Conservation (phyloP, 2,113 vertebrate genomes). For the Daboia siamensis region DNA sequence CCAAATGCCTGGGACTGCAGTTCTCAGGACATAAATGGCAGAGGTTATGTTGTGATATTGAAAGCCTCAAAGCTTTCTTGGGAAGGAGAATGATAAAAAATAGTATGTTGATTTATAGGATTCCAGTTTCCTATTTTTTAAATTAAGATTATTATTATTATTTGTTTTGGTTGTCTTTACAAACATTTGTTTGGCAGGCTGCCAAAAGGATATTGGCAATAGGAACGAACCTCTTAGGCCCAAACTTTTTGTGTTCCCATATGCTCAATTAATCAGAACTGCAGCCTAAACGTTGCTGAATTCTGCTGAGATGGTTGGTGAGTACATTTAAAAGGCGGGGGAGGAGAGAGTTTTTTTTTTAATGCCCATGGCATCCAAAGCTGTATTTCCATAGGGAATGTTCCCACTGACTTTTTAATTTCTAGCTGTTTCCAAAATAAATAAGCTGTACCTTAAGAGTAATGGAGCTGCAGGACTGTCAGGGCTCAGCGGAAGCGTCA, state of each 20-base stretch:
- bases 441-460: not conserved
- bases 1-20: not conserved
- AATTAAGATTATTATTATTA: not conserved
- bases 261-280: slow-evolving; percentile 41
- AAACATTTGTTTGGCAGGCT: slow-evolving; percentile 25
- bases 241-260: slow-evolving; percentile 43
- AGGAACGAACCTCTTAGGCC: slow-evolving; percentile 40
- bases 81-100: not conserved
- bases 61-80: not conserved
- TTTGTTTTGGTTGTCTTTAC: slow-evolving; percentile 47
- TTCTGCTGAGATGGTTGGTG: slow-evolving; percentile 19
- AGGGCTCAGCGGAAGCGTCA: no score
- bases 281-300: slow-evolving; percentile 32
- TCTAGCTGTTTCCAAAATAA: not conserved
- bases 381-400: slow-evolving; percentile 19
- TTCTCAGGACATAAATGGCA: not conserved
- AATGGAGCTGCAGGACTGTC: no score
- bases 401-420: not conserved
- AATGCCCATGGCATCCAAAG: slow-evolving; percentile 24
- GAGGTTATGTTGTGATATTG: not conserved
- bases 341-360: not conserved
- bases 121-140: not conserved
- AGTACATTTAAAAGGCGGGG: not conserved
- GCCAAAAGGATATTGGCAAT: slow-evolving; percentile 51
- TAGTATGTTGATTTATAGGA: not conserved